Percentiles rank a stretch among this genome's conserved stretches.
Evolutionary conservation across 2,113 vertebrate species (phyloP).

Genomic region (Mobula birostris): DNA sequence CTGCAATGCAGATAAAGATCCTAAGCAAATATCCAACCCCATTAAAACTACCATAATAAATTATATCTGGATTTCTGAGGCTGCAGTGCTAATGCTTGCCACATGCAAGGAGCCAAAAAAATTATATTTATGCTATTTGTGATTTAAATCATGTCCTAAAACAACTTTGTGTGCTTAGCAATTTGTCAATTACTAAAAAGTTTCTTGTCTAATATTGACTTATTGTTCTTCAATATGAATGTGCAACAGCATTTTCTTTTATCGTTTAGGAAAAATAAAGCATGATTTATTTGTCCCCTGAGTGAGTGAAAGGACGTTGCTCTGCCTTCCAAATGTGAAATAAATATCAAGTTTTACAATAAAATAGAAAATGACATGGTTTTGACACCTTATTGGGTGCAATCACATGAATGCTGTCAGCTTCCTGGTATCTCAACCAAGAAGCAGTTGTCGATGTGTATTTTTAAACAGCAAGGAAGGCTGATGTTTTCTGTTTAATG

Average conservation of each 20-base stretch:
- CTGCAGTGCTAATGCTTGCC: background rate
- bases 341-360: background rate
- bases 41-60: background rate
- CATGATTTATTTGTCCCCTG: background rate
- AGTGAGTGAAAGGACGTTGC: background rate
- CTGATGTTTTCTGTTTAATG: background rate
- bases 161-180: background rate
- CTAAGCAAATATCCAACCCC: background rate
- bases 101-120: background rate
- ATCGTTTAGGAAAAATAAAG: background rate
- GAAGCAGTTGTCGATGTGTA: background rate
- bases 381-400: background rate
- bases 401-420: background rate
- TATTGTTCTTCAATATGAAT: background rate
- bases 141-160: background rate
- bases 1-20: background rate
- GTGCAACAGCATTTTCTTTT: background rate
- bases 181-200: background rate
- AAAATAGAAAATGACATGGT: background rate
- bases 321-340: background rate
- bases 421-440: background rate
- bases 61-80: background rate
- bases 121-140: background rate
- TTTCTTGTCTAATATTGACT: background rate
- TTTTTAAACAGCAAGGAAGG: background rate